Evolutionary conservation across 2,888 invertebrate genomes (phyloP).

Genomic region (Strigamia maritima): DNA sequence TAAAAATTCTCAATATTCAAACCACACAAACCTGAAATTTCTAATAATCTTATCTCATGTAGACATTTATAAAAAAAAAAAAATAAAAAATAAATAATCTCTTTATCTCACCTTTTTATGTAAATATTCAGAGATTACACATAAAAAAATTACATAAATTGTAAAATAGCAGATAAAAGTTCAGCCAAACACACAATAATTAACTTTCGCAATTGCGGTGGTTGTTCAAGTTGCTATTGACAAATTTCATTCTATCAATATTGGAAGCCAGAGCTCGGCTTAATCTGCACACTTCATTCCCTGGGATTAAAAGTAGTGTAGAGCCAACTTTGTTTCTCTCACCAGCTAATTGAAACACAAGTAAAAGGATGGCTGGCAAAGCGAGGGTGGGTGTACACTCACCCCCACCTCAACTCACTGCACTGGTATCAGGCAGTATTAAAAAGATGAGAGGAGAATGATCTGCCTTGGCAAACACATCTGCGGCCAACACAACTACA

Average conservation of each 20-base stretch:
- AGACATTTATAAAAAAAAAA: background rate
- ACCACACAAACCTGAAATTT: background rate
- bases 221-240: background rate
- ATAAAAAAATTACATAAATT: too few species aligned
- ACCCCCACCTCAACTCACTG: background rate
- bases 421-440: background rate
- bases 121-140: background rate
- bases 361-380: background rate
- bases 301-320: background rate
- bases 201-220: background rate
- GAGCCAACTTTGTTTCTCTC: background rate
- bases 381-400: background rate
- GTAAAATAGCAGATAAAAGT: too few species aligned
- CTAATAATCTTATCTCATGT: background rate
- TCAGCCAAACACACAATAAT: background rate
- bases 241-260: conserved; percentile 1
- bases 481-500: conserved; percentile 37
- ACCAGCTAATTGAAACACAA: conserved; percentile 4
- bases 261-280: background rate
- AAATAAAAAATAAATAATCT: background rate
- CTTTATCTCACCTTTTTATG: background rate
- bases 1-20: background rate
- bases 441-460: conserved; percentile 35
- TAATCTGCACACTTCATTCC: background rate
- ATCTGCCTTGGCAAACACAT: conserved; percentile 39